These are phyloP conservation scores for Collichthys lucidus DNA, from an alignment of 2,113 vertebrate genomes.

Conservation along the genomic window DNA sequence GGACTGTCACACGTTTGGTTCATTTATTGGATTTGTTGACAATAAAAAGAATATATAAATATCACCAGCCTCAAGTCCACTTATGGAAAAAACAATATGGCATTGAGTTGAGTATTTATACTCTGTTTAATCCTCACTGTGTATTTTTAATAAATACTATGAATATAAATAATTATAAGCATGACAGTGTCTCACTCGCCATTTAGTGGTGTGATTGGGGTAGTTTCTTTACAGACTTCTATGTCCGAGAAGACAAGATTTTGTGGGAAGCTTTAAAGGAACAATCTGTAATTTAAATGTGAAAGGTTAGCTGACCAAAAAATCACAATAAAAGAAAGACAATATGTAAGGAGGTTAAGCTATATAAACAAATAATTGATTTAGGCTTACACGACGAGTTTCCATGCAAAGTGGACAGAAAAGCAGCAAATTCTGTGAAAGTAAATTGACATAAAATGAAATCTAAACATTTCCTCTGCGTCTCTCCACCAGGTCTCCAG, in stretches of 20 bases:
- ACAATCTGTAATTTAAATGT: background rate
- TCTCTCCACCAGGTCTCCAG: constrained; percentile 81
- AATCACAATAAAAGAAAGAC: background rate
- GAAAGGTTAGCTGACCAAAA: background rate
- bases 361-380: background rate
- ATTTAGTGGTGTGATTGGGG: background rate
- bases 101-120: background rate
- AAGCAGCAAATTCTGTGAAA: background rate
- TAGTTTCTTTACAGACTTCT: background rate
- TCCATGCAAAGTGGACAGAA: background rate
- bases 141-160: background rate
- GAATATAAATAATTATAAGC: background rate
- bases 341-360: too few species aligned
- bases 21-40: too few species aligned
- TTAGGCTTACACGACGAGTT: background rate
- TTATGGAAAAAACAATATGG: background rate
- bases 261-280: background rate
- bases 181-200: background rate
- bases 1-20: too few species aligned
- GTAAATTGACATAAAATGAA: background rate
- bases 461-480: background rate
- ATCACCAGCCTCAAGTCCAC: background rate
- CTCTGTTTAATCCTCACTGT: background rate
- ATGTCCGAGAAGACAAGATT: too few species aligned
- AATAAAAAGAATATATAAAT: too few species aligned